These are phyloP conservation scores for Rhineura floridana DNA, from an alignment of 2,113 vertebrate genomes.

Conservation along the genomic window DNA sequence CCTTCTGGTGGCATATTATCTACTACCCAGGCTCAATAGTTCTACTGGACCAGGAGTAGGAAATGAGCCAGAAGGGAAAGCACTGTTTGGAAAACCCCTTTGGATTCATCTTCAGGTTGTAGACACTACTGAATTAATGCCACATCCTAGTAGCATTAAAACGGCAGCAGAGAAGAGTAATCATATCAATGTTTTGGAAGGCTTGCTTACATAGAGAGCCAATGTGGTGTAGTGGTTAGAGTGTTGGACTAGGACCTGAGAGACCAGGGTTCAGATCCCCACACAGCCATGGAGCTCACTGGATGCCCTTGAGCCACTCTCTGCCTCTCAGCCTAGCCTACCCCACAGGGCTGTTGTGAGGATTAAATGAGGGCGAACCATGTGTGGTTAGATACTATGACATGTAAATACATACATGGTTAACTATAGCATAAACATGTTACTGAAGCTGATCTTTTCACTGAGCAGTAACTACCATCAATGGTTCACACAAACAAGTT, in stretches of 20 bases:
- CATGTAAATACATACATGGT: not conserved
- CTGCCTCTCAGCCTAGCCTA: too few species aligned
- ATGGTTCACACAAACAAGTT: not conserved
- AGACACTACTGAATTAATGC: not conserved
- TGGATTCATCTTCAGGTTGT: not conserved
- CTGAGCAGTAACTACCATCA: too few species aligned
- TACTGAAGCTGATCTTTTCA: not conserved
- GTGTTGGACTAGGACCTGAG: too few species aligned
- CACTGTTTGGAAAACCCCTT: not conserved
- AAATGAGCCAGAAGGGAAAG: not conserved
- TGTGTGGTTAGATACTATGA: not conserved
- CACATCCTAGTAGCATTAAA: not conserved
- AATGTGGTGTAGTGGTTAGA: too few species aligned
- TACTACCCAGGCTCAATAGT: not conserved
- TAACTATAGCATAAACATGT: not conserved
- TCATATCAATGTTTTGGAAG: not conserved
- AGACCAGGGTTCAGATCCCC: too few species aligned
- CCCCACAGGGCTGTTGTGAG: too few species aligned
- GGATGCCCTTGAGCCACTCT: too few species aligned
- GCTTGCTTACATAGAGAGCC: not conserved
- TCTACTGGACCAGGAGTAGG: not conserved
- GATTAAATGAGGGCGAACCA: too few species aligned
- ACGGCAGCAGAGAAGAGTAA: not conserved
- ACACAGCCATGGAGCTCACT: too few species aligned
- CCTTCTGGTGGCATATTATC: not conserved